Conservation (phyloP, 2,888 invertebrate species). For the Eupelmus urozonus region DNA sequence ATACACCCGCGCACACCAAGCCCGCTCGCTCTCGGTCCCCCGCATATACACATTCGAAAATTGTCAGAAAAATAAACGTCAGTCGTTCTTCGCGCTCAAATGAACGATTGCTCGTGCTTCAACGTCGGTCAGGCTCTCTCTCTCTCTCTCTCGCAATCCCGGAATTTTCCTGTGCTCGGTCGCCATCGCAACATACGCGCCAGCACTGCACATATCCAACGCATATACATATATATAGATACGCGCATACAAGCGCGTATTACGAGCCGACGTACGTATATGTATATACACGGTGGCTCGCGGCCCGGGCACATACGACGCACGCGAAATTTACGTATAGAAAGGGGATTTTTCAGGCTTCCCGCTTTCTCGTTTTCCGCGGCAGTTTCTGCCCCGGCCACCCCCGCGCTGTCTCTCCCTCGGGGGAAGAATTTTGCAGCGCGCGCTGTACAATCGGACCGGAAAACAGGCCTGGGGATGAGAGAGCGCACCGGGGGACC, state of each 20-base stretch:
- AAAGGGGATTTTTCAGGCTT: slow-evolving; percentile 55
- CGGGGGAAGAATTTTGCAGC: slow-evolving; percentile 34
- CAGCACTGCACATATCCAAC: not conserved
- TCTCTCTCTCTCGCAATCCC: slow-evolving; percentile 10
- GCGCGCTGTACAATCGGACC: slow-evolving; percentile 33
- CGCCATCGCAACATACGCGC: slow-evolving; percentile 29
- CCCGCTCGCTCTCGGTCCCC: too few relatives aligned
- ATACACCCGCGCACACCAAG: not conserved
- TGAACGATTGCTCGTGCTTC: slow-evolving; percentile 55
- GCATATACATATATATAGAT: not conserved
- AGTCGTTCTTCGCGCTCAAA: slow-evolving; percentile 50
- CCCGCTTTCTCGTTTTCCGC: slow-evolving; percentile 41
- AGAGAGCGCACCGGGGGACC: not conserved
- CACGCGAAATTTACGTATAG: slow-evolving; percentile 46
- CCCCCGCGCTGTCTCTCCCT: slow-evolving; percentile 10
- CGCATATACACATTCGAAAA: slow-evolving; percentile 25
- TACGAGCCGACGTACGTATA: not conserved
- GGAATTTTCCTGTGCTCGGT: slow-evolving; percentile 36
- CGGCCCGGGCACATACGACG: not conserved
- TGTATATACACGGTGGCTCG: too few relatives aligned
- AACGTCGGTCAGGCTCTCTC: slow-evolving; percentile 31
- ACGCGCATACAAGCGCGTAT: not conserved
- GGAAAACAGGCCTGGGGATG: slow-evolving; percentile 6
- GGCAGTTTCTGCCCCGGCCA: not conserved
- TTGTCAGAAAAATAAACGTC: slow-evolving; percentile 58